Evolutionary conservation across 2,797 vertebrate species (phyloP).

Genomic region (Acipenser ruthenus): DNA sequence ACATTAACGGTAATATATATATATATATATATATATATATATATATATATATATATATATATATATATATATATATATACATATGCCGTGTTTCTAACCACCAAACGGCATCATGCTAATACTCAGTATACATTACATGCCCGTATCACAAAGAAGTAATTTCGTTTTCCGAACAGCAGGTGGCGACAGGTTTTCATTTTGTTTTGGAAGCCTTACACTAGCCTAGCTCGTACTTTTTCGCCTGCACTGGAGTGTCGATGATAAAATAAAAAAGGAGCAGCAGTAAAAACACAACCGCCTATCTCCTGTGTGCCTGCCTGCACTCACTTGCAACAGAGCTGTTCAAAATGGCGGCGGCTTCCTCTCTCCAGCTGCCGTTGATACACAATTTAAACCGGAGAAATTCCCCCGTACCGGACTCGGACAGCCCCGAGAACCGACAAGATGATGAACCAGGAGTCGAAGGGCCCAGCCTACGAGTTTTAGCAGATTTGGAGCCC

Average conservation of each 20-base stretch:
- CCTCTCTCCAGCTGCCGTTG: constrained; percentile 66
- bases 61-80: no score
- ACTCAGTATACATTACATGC: no score
- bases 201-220: constrained; percentile 3
- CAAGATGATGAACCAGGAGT: constrained; percentile 54
- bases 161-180: constrained; percentile 44
- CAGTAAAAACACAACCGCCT: constrained; percentile 29
- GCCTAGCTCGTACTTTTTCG: constrained; percentile 20
- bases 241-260: constrained; percentile 21
- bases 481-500: constrained; percentile 58
- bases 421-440: constrained; percentile 52
- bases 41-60: no score
- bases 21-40: no score
- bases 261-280: constrained; percentile 9
- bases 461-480: constrained; percentile 48
- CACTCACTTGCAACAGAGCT: constrained; percentile 40
- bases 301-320: constrained; percentile 35
- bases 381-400: constrained; percentile 53
- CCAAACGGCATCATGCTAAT: no score
- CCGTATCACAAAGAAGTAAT: no score
- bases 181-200: constrained; percentile 49
- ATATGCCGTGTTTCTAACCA: no score
- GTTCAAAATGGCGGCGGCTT: constrained; percentile 73
- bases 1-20: no score
- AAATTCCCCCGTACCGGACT: constrained; percentile 49